Evolutionary conservation across 1,140 invertebrate genomes (phyloP), one percentile per base, ranked within the genome.

Genomic region (Mya arenaria): DNA sequence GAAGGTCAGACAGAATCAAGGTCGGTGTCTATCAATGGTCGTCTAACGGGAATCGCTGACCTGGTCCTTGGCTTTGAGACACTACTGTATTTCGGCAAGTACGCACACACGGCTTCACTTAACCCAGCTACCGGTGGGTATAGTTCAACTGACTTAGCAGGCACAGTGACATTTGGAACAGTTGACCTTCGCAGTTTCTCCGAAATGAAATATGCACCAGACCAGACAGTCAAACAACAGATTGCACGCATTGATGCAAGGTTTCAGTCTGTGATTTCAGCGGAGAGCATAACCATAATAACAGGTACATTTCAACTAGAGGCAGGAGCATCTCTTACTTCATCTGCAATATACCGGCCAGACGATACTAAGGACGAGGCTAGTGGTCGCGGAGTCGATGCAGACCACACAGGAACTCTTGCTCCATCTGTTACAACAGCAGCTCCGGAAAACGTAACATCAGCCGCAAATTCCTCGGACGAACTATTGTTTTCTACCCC

Each of bases 161-260:
- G 89, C 3, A 74, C 82, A 17, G 65, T 84, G n/a, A 85, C 78
- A 23, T 86, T 89, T 78, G 88, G 87, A 32, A 85, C 84, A 13
- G 34, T 90, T 25, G 89, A 90, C 62, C 80, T 90, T 5, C 68
- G 86, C 60, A 86, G 87, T 58, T 83, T 60, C 41, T 87, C 89
- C 0, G 66, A 83, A 6, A 82, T 89, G 28, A 79, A 87, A 71
- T 88, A 84, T 73, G 79, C 80, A 0, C 79, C 85, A n/a, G 88
- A 90, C 82, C 55, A 84, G 13, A 62, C 75, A 1, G 85, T 90
- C 72, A 72, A 69, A 19, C 78, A 69, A 48, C 83, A 81, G 5
- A 85, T 88, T 44, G 89, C 85, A 4, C 52, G 63, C 37, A 83
- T 90, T 17, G 86, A 89, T 60, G 69, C 82, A 13, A 36, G 87